phyloP scores from a whole-genome alignment of 2,797 vertebrate genomes.

The Sternotherus odoratus region DNA sequence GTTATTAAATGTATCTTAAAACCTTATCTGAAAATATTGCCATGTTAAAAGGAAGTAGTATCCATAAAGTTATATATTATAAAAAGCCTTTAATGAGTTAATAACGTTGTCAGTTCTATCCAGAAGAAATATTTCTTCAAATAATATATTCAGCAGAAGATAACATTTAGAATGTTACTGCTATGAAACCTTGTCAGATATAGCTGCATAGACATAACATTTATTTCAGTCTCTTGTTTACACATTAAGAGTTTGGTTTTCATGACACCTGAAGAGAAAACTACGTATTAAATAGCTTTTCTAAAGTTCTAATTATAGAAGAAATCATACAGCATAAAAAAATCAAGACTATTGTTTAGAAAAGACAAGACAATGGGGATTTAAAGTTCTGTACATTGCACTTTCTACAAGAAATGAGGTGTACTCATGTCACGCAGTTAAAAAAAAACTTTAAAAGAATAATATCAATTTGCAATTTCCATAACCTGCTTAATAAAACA shows the following conservation, averaged over 20 bases:
- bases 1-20: not conserved
- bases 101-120: not conserved
- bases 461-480: not conserved
- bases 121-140: not conserved
- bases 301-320: conserved; percentile 37
- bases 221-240: conserved; percentile 30
- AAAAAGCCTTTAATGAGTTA: not conserved
- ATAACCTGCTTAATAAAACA: not conserved
- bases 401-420: conserved; percentile 12
- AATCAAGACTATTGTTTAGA: conserved; percentile 8
- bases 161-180: not conserved
- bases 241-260: not conserved
- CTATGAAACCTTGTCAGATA: not conserved
- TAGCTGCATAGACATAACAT: not conserved
- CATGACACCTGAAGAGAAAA: not conserved
- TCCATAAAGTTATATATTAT: not conserved
- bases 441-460: not conserved
- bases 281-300: conserved; percentile 1
- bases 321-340: conserved; percentile 38
- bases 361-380: conserved; percentile 1
- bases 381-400: not conserved
- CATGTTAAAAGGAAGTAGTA: not conserved
- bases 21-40: not conserved
- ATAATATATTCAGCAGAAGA: not conserved
- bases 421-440: not conserved